These are phyloP conservation scores for Philereme transversata DNA, from an alignment of 2,888 invertebrate genomes.

Conservation along the genomic window DNA sequence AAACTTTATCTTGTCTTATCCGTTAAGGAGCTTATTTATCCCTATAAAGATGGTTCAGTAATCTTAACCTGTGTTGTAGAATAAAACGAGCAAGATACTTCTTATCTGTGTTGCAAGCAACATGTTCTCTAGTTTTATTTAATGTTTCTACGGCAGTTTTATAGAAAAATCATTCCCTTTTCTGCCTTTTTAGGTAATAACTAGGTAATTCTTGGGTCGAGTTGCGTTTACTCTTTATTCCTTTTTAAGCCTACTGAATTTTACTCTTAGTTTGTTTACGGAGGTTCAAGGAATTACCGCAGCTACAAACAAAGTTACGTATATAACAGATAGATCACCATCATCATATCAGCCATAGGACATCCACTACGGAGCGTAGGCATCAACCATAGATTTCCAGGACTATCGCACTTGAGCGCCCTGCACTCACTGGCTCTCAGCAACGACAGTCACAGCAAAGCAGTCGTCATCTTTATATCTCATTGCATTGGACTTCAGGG, in stretches of 20 bases:
- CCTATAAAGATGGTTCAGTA: neutral
- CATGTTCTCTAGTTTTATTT: conserved; percentile 5
- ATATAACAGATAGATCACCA: too few relatives aligned
- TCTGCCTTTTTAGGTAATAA: neutral
- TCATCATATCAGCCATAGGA: too few relatives aligned
- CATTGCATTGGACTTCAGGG: too few relatives aligned
- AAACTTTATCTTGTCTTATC: neutral
- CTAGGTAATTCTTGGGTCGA: neutral
- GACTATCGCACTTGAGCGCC: too few relatives aligned
- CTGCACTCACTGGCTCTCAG: too few relatives aligned
- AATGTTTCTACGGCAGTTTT: conserved; percentile 1
- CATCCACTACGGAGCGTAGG: too few relatives aligned
- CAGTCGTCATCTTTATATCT: too few relatives aligned
- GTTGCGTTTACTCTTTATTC: neutral
- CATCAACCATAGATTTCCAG: too few relatives aligned
- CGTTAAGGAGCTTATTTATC: neutral
- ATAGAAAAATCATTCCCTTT: neutral
- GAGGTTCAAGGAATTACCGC: neutral
- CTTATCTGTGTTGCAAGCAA: conserved; percentile 5
- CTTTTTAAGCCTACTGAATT: neutral
- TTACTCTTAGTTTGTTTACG: neutral
- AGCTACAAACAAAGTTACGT: too few relatives aligned
- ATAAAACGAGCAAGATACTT: neutral
- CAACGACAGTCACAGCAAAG: too few relatives aligned
- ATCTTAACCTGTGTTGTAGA: neutral